Conservation (phyloP, 2,113 vertebrate genomes). For the Notarius quadriscutis region DNA sequence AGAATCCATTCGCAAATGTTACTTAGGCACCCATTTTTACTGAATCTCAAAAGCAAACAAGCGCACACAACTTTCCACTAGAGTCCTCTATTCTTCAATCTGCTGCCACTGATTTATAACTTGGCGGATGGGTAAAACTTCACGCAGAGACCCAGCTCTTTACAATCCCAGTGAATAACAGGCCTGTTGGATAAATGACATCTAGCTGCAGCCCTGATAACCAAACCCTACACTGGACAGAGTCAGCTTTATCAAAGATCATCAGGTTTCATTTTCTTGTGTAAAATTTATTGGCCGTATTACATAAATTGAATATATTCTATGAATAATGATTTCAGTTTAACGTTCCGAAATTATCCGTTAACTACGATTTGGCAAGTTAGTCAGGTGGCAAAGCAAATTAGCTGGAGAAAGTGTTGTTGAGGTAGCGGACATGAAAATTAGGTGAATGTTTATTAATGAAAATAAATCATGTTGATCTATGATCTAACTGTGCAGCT, state of each 20-base stretch:
- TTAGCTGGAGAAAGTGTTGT: not conserved
- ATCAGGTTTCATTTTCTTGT: not conserved
- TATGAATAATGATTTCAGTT: not conserved
- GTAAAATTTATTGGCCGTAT: not conserved
- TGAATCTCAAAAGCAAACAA: conserved; percentile 15
- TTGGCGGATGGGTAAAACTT: not conserved
- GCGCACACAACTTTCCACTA: conserved; percentile 1
- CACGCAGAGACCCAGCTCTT: not conserved
- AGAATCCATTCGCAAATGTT: not conserved
- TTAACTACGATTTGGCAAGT: not conserved
- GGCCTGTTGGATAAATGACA: not conserved
- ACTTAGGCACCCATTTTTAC: not conserved
- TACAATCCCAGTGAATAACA: not conserved
- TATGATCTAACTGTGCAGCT: not conserved
- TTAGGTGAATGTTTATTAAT: not conserved
- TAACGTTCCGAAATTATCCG: not conserved
- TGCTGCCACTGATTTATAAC: conserved; percentile 13
- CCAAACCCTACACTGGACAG: not conserved
- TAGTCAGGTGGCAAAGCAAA: not conserved
- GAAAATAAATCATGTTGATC: not conserved
- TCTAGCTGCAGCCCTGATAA: not conserved
- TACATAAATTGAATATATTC: not conserved
- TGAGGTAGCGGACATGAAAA: not conserved
- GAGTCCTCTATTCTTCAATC: conserved; percentile 7
- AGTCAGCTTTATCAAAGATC: not conserved